These are phyloP conservation scores for Amiota mariae DNA, from an alignment of 2,888 invertebrate genomes.

Conservation along the genomic window DNA sequence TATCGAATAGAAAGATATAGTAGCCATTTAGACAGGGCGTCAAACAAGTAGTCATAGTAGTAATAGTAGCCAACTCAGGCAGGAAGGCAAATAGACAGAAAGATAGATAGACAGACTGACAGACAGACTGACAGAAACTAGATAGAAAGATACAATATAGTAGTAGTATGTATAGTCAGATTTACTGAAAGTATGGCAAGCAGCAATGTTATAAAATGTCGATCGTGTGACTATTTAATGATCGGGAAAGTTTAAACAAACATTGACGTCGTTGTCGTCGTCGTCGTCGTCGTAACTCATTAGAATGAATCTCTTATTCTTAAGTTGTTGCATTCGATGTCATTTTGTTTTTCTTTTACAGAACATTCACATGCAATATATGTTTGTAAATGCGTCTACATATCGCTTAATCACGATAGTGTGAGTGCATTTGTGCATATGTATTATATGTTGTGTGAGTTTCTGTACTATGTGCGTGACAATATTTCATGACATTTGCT, in stretches of 20 bases:
- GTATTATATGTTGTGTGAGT: not conserved
- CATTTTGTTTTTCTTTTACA: not conserved
- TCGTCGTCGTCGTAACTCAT: constrained; percentile 39
- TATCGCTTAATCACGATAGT: not conserved
- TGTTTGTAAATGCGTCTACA: too few species aligned
- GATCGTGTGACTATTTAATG: constrained; percentile 45
- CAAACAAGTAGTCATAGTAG: not conserved
- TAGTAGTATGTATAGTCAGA: too few species aligned
- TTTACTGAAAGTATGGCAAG: not conserved
- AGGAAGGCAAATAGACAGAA: not conserved
- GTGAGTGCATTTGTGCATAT: not conserved
- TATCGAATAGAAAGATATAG: not conserved
- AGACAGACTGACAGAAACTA: too few species aligned
- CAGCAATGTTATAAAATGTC: constrained; percentile 34
- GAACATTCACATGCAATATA: not conserved
- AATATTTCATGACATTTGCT: constrained; percentile 54
- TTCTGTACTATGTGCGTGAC: constrained; percentile 53
- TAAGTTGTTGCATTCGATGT: constrained; percentile 43
- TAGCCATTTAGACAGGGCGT: too few species aligned
- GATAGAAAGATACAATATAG: too few species aligned
- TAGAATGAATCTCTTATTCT: constrained; percentile 46
- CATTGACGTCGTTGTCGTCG: constrained; percentile 19
- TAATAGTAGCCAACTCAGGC: too few species aligned
- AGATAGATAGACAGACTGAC: too few species aligned
- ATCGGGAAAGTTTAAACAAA: constrained; percentile 40